These are phyloP conservation scores for Harpegnathos saltator DNA, from an alignment of 1,140 invertebrate genomes.

Conservation along the genomic window DNA sequence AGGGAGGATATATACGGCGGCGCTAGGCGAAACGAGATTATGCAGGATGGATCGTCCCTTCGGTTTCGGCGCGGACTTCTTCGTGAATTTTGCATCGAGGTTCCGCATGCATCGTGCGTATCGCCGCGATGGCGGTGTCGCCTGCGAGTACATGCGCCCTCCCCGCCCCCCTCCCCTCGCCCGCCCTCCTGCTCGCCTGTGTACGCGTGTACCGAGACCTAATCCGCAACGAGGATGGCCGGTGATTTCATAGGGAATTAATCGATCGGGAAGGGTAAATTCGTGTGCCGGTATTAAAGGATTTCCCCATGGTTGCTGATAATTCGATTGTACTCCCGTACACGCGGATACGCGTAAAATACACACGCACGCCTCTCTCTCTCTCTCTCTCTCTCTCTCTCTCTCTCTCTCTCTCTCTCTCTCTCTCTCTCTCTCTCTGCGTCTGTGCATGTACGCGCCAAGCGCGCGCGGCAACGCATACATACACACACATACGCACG, in stretches of 20 bases:
- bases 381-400: too few species aligned
- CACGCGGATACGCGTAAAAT: constrained; percentile 12
- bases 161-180: too few species aligned
- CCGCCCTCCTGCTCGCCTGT: too few species aligned
- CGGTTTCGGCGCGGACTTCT: constrained; percentile 55
- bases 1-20: constrained; percentile 6
- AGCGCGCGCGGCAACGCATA: background rate
- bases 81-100: constrained; percentile 72
- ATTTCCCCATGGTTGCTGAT: constrained; percentile 75
- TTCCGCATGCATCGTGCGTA: constrained; percentile 30
- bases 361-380: too few species aligned
- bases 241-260: constrained; percentile 76
- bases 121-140: constrained; percentile 11
- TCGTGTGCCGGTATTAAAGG: constrained; percentile 74
- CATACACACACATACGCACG: constrained; percentile 4
- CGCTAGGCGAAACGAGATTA: constrained; percentile 62
- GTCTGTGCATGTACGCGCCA: constrained; percentile 10
- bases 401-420: too few species aligned
- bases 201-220: constrained; percentile 48
- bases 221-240: constrained; percentile 70
- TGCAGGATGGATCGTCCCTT: constrained; percentile 56
- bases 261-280: constrained; percentile 73
- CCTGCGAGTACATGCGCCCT: constrained; percentile 5
- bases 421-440: too few species aligned
- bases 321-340: constrained; percentile 73